These are phyloP conservation scores for Ammodramus savannarum DNA, from an alignment of 2,113 vertebrate species.

Conservation along the genomic window DNA sequence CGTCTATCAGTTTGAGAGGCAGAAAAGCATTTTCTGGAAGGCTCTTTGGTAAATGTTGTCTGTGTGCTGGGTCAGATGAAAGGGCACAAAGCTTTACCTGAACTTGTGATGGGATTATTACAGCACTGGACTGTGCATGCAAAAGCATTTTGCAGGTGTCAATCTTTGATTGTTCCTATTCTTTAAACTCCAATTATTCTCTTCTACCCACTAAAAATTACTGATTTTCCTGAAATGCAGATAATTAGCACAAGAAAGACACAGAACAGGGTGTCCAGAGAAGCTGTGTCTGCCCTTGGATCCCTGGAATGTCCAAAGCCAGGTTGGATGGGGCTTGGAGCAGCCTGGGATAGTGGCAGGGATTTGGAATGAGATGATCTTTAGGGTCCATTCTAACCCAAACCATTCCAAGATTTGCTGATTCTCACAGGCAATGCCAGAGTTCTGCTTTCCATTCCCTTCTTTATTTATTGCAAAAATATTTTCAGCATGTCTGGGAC, in stretches of 20 bases:
- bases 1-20: not conserved
- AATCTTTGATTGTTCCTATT: not conserved
- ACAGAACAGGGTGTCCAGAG: not conserved
- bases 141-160: not conserved
- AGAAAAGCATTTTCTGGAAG: not conserved
- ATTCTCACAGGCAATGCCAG: not conserved
- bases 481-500: accelerated
- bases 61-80: not conserved
- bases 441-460: not conserved
- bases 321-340: accelerated
- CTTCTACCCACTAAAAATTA: not conserved
- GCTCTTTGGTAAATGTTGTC: not conserved
- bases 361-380: not conserved
- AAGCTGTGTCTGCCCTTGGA: not conserved
- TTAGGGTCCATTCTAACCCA: not conserved
- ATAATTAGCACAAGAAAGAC: not conserved
- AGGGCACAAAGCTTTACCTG: not conserved
- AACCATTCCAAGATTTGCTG: not conserved
- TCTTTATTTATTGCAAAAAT: not conserved
- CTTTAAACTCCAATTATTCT: not conserved
- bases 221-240: not conserved
- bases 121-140: accelerated
- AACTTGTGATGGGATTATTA: not conserved
- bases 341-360: accelerated
- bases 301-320: not conserved